phyloP scores from a whole-genome alignment of 2,797 vertebrate species.

The Trichosurus vulpecula region DNA sequence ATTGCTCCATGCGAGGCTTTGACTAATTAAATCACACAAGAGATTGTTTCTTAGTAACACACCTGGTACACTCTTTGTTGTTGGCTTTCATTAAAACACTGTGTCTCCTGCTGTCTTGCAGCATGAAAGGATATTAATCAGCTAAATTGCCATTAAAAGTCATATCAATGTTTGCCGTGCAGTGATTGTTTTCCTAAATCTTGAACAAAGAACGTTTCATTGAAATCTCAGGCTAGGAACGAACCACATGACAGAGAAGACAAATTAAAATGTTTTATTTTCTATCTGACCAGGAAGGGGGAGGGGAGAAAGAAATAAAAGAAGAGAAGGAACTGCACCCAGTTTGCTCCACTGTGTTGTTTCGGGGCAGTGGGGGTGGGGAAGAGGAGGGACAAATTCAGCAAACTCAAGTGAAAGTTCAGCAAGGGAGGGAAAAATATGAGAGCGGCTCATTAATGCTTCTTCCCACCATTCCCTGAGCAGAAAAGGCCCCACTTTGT shows the following conservation, averaged over 20 bases:
- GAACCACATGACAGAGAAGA: slow-evolving; percentile 71
- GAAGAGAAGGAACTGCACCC: slow-evolving; percentile 65
- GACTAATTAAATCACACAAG: slow-evolving; percentile 86
- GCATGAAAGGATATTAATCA: slow-evolving; percentile 86
- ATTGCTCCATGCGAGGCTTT: slow-evolving; percentile 81
- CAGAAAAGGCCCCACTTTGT: slow-evolving; percentile 65
- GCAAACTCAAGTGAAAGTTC: slow-evolving; percentile 69
- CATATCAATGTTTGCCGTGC: slow-evolving; percentile 84
- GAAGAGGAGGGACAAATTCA: slow-evolving; percentile 40
- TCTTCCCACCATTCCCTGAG: slow-evolving; percentile 55
- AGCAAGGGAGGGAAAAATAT: slow-evolving; percentile 42
- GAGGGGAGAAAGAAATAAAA: slow-evolving; percentile 48
- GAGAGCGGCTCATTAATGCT: slow-evolving; percentile 49
- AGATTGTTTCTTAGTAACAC: slow-evolving; percentile 88
- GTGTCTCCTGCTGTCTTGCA: slow-evolving; percentile 76
- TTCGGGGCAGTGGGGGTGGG: slow-evolving; percentile 53
- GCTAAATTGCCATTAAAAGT: slow-evolving; percentile 86
- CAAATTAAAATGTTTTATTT: slow-evolving; percentile 80
- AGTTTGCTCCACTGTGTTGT: slow-evolving; percentile 32
- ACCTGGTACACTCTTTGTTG: slow-evolving; percentile 85
- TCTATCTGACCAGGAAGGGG: slow-evolving; percentile 50
- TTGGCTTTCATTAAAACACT: slow-evolving; percentile 80
- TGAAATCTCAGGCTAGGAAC: slow-evolving; percentile 78
- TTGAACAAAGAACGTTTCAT: slow-evolving; percentile 82
- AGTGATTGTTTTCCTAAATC: slow-evolving; percentile 83